These are phyloP conservation scores for Odontomyia ornata DNA, from an alignment of 2,888 invertebrate genomes.

Conservation along the genomic window DNA sequence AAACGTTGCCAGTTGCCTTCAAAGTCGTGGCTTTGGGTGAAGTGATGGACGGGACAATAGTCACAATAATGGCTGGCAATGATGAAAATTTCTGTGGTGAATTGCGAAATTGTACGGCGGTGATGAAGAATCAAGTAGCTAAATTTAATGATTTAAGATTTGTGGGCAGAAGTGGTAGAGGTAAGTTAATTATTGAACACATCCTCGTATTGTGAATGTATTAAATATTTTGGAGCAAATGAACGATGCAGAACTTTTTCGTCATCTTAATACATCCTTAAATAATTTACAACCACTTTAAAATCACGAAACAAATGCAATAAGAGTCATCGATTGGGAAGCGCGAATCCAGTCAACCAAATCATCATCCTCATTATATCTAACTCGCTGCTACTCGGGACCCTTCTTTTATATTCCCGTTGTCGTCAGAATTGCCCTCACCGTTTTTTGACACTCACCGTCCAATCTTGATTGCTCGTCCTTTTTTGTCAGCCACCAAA, in stretches of 20 bases:
- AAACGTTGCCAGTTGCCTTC: slow-evolving; percentile 94
- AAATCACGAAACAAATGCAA: slow-evolving; percentile 21
- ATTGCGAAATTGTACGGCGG: slow-evolving; percentile 89
- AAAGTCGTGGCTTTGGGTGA: slow-evolving; percentile 93
- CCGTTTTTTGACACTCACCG: background rate
- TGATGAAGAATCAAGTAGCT: slow-evolving; percentile 97
- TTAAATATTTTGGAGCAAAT: background rate
- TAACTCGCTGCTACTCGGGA: background rate
- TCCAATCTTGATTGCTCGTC: slow-evolving; percentile 50
- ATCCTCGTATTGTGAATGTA: background rate
- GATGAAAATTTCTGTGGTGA: slow-evolving; percentile 97
- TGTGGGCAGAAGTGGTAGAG: slow-evolving; percentile 95
- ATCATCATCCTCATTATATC: background rate
- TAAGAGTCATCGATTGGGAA: background rate
- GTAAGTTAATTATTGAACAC: slow-evolving; percentile 68
- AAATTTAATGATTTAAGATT: slow-evolving; percentile 98
- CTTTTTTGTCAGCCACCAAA: slow-evolving; percentile 38
- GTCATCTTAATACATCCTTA: background rate
- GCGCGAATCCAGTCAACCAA: background rate
- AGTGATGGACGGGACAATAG: slow-evolving; percentile 92
- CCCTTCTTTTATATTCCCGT: too few relatives aligned
- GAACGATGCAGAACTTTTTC: background rate
- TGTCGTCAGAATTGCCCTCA: background rate
- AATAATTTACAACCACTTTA: slow-evolving; percentile 27
- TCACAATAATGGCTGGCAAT: slow-evolving; percentile 93